Percentiles rank a stretch among this genome's conserved stretches.
These are phyloP conservation scores for Holothuria leucospilota DNA, from an alignment of 53 echinoderm and acorn worm species.

Conservation along the genomic window DNA sequence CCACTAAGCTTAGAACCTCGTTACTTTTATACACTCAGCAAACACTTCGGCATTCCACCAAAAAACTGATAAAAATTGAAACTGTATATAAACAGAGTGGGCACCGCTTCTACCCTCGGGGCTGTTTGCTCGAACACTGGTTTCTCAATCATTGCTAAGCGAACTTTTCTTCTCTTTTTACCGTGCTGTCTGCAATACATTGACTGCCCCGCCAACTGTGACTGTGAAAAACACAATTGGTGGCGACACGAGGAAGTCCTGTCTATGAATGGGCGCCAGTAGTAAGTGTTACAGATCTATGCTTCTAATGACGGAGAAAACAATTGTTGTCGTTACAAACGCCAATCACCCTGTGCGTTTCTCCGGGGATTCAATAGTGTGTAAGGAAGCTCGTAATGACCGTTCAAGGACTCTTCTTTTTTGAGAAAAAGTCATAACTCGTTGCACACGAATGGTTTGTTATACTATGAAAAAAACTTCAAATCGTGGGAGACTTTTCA, in stretches of 20 bases:
- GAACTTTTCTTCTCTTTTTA: slow-evolving; percentile 20
- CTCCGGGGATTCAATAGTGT: slow-evolving; percentile 29
- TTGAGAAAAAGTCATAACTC: background rate
- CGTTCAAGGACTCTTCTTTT: background rate
- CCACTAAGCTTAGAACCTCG: background rate
- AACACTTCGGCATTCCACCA: slow-evolving; percentile 33
- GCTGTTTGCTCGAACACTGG: slow-evolving; percentile 18
- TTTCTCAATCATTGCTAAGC: background rate
- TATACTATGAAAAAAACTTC: background rate
- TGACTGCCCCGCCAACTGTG: slow-evolving; percentile 26
- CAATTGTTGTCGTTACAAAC: slow-evolving; percentile 49
- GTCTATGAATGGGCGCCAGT: slow-evolving; percentile 48
- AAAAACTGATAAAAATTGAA: slow-evolving; percentile 19
- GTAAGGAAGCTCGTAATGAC: slow-evolving; percentile 15
- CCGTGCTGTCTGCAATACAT: slow-evolving; percentile 4
- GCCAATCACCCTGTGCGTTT: slow-evolving; percentile 35
- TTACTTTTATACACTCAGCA: slow-evolving; percentile 21
- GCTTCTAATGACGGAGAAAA: slow-evolving; percentile 35
- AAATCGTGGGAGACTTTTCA: slow-evolving; percentile 10
- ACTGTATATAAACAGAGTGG: slow-evolving; percentile 11
- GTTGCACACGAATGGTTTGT: too few relatives aligned
- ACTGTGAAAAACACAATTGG: slow-evolving; percentile 42
- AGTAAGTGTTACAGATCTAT: slow-evolving; percentile 40
- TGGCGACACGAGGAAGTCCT: slow-evolving; percentile 49
- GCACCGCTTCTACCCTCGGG: slow-evolving; percentile 11